phyloP scores from a whole-genome alignment of 2,113 vertebrate genomes.

The Tupaia tana region DNA sequence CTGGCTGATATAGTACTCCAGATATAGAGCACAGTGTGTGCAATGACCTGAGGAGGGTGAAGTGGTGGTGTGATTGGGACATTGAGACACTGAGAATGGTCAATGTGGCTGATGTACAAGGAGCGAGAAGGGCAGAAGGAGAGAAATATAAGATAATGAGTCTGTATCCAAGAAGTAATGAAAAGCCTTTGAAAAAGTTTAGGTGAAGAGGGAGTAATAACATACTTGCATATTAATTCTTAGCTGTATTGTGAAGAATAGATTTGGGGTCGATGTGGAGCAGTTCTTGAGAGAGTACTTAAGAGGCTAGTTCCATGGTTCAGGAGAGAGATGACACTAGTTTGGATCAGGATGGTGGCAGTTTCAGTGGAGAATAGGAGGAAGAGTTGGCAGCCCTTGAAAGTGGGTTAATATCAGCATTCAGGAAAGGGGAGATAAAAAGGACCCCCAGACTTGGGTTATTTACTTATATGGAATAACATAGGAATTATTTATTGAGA shows the following conservation, averaged over 20 bases:
- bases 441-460: not conserved
- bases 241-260: not conserved
- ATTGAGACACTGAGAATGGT: not conserved
- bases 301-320: not conserved
- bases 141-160: not conserved
- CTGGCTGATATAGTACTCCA: not conserved
- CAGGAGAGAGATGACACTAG: not conserved
- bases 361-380: not conserved
- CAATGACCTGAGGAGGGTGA: not conserved
- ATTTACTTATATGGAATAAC: not conserved
- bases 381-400: not conserved
- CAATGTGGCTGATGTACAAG: not conserved
- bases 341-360: not conserved
- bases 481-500: not conserved
- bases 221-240: not conserved
- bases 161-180: not conserved
- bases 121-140: not conserved
- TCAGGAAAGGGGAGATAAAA: not conserved
- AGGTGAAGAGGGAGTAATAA: not conserved
- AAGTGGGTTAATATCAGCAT: not conserved
- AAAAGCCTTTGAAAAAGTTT: not conserved
- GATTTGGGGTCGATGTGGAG: not conserved
- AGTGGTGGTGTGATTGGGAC: not conserved
- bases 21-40: not conserved
- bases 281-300: not conserved